Evolutionary conservation across 2,113 vertebrate species (phyloP), one percentile per base, ranked within the genome.

Genomic region (Neomonachus schauinslandi): DNA sequence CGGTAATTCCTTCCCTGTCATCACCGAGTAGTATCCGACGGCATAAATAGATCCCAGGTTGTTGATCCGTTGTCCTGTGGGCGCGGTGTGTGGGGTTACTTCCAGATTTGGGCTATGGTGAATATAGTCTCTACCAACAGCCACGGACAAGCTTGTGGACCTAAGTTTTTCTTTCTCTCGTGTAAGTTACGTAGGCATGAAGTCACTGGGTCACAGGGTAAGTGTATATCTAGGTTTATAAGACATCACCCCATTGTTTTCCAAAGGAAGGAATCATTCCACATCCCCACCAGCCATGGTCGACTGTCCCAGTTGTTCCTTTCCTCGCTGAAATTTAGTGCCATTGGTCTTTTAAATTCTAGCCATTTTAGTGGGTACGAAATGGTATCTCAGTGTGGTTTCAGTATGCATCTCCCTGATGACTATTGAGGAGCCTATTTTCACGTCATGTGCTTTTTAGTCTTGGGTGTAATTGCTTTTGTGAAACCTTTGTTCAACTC

Each of bases 201-300:
- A 14, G 3, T 9, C 0, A 5, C 1, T 10, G 46, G 22, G 36
- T 9, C 16, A 0, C 0, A 3, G 24, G 7, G 0, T 0, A 3
- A 5, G 11, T 0, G 21, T 8, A 0, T 4, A 0, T 21, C 33
- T 42, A 1, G 5, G 2, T 3, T 7, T 3, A 1, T 9, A 0
- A 39, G 63, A 24, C 2, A 0, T 10, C 5, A 9, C 46, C 24
- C 3, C 0, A 31, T 4, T 2, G 0, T 21, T 18, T 57, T 0
- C 42, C 33, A 7, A 13, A 0, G 10, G 1, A 31, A 3, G 0
- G 2, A 5, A 5, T 28, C 4, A 0, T 1, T 12, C 28, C 3
- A 4, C 22, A 0, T 33, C 12, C 33, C 74, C 12, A 3, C 33
- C 67, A 2, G 57, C 26, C 2, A 0, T 1, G 59, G 51, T 0